Base-by-base conservation (phyloP, 2,888 invertebrate species). In the Trachelus iudaicus region DNA sequence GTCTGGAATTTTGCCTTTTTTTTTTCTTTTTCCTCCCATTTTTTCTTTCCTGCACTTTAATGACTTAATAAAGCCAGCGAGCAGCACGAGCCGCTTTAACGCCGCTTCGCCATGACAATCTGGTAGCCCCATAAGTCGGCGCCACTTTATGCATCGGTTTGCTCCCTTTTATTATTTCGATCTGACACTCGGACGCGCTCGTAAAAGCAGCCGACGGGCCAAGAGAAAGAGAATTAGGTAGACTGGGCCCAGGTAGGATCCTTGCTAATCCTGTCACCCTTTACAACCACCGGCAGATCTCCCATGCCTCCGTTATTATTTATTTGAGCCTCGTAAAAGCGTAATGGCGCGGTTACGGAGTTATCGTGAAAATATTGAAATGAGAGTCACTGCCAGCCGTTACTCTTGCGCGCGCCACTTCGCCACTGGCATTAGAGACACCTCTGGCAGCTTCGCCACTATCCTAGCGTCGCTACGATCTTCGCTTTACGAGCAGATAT, bases 351-450 rank as follows among this genome's bases (percentile, higher is more conserved):
- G 40, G 40, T 13, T 11, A 69, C 33, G 86, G 88, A 90, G 90
- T 90, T 90, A 90, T 90, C 87, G 89, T 83, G 82, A 85, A 89
- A 88, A 88, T 90, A 90, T 90, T 90, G 87, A 90, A 89, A 90
- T 88, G 87, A 86, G 89, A 87, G 84, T 85, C 86, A 86, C 86
- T 83, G 84, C 80, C 79, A 82, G 77, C 77, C 82, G 81, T 30
- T 35, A 80, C 81, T 79, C 79, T 75, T 68, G 34, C 79, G 75
- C 71, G 33, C 31, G 37, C 30, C 11, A 34, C 76, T 69, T 68
- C 75, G 79, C 80, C 85, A 79, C 80, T 81, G 76, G 75, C 79
- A 76, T 77, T 79, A 80, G 81, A 80, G 81, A 31, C 30, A 15
- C 71, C 68, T 56, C 31, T n/a, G 13, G 56, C 56, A 73, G 69